Evolutionary conservation across 2,113 vertebrate species (phyloP), one percentile per base, ranked within the genome.

Genomic region (Anhinga rufa): DNA sequence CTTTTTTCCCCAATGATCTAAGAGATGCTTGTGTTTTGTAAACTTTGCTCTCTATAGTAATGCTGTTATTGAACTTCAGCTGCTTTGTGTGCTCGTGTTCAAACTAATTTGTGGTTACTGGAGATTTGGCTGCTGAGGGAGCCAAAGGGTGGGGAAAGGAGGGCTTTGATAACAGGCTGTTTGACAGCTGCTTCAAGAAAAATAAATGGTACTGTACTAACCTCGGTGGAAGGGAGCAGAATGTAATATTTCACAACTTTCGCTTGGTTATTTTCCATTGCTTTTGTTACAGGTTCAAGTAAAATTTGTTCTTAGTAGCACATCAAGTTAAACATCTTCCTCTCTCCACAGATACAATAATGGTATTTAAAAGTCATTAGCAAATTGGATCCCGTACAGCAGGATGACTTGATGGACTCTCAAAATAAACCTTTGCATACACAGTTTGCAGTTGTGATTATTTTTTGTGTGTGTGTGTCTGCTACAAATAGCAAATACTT

Each of bases 1-100:
- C 13, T 42, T 58, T 12, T 14, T 32, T 4, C 1, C 5, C 4
- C 31, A 7, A 0, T 69, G 71, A 19, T 21, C 16, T 51, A 9
- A 31, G 82, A 57, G 79, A 25, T 17, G 2, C 21, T 48, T 9
- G n/a, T 61, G 60, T 36, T 88, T 19, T 69, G 54, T 58, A 44
- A 49, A 48, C 58, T 57, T 52, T 42, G 26, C 77, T 83, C 54
- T 62, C 70, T 49, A 1, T 21, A 29, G 65, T 14, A 11, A 5
- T 31, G 70, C 80, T 52, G 65, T 25, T 68, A 5, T 46, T 71
- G 64, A 58, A 38, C 58, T 57, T 38, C 29, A 57, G 81, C 46
- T 70, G 66, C 61, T 68, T 20, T 6, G 4, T 57, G 58, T 36
- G 64, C 34, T 66, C 7, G 0, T 44, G 65, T 57, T 77, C 80